phyloP scores from a whole-genome alignment of 2,797 vertebrate genomes.

The Rhynchotus rufescens region DNA sequence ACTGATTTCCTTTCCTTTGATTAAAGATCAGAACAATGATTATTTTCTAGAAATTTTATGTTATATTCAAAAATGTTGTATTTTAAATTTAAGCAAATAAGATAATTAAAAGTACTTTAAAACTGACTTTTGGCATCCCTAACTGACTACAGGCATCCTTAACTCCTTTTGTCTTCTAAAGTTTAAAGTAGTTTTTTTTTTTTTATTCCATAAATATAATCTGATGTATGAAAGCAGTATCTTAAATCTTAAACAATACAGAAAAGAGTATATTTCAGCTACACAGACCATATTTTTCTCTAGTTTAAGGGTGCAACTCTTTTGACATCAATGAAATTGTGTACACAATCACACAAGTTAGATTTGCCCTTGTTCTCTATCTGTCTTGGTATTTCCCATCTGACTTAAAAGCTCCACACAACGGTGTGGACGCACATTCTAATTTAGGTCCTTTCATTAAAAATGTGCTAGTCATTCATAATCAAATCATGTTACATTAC shows the following conservation, averaged over 20 bases:
- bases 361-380: neutral
- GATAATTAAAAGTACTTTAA: neutral
- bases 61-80: neutral
- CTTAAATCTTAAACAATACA: neutral
- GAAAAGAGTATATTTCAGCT: neutral
- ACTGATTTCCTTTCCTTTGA: neutral
- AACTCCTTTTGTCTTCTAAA: neutral
- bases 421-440: neutral
- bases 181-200: neutral
- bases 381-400: neutral
- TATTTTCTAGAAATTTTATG: neutral
- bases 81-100: neutral
- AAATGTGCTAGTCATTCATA: neutral
- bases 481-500: neutral
- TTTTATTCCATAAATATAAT: neutral
- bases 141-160: neutral
- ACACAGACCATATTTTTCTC: neutral
- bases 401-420: neutral
- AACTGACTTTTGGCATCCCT: neutral
- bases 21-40: neutral
- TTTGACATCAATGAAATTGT: neutral
- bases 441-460: neutral
- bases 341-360: neutral
- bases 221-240: neutral
- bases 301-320: neutral